phyloP scores from a whole-genome alignment of 2,888 invertebrate species.

The Dexiosoma caninum region DNA sequence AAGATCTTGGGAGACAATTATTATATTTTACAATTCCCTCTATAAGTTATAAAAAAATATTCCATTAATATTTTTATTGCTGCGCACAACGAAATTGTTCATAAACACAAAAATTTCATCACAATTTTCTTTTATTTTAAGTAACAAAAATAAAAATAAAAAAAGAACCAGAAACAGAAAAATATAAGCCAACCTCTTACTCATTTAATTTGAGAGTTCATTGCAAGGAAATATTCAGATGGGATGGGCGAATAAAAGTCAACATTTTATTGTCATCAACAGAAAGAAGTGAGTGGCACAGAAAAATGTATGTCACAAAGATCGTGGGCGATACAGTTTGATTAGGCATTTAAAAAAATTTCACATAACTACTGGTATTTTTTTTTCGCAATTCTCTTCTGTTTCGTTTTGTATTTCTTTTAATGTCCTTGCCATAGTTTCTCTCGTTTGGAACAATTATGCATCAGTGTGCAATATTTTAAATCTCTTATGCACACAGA shows the following conservation, averaged over 20 bases:
- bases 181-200: neutral
- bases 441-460: neutral
- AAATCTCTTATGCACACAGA: too few species aligned
- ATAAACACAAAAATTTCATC: neutral
- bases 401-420: neutral
- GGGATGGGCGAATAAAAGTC: neutral
- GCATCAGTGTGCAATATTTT: neutral
- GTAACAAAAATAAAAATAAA: neutral
- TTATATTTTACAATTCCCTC: neutral
- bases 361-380: too few species aligned
- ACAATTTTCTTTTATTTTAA: neutral
- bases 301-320: neutral
- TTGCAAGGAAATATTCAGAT: neutral
- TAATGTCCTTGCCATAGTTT: neutral
- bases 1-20: neutral
- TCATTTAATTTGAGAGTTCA: neutral
- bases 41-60: neutral
- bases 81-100: neutral
- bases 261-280: neutral
- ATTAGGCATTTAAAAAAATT: neutral
- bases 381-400: neutral
- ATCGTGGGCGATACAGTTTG: neutral
- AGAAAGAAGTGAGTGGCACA: too few species aligned
- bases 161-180: neutral
- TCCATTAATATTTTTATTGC: constrained; percentile 4